These are phyloP conservation scores for Limenitis camilla DNA, from an alignment of 2,888 invertebrate genomes.

Conservation along the genomic window DNA sequence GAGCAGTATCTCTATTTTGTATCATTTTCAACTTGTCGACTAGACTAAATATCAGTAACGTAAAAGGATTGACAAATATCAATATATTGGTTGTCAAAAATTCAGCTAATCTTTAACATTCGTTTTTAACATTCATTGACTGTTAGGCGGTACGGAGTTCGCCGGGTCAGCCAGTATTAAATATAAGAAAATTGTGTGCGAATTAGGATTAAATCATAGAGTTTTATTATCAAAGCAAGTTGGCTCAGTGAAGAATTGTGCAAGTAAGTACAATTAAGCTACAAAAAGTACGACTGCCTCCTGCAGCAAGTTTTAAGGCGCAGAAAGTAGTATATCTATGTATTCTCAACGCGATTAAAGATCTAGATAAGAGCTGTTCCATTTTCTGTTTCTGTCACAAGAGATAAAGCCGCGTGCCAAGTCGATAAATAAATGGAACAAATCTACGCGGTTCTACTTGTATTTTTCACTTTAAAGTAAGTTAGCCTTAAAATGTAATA, in stretches of 20 bases:
- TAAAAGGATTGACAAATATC: too few species aligned
- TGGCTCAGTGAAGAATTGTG: too few species aligned
- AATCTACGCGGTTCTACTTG: conserved; percentile 17
- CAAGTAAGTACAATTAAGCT: neutral
- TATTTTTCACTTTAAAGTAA: conserved; percentile 16
- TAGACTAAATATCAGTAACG: too few species aligned
- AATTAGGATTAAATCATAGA: neutral
- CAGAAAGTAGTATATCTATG: neutral
- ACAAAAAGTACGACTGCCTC: neutral
- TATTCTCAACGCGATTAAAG: conserved; percentile 16
- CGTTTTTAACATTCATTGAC: too few species aligned
- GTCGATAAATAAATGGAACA: conserved; percentile 20
- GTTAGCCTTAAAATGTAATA: conserved; percentile 1
- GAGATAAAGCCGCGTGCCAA: conserved; percentile 19
- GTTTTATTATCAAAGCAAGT: too few species aligned
- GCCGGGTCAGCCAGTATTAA: too few species aligned
- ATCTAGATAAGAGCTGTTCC: conserved; percentile 15
- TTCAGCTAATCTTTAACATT: too few species aligned
- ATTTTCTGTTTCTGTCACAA: conserved; percentile 21
- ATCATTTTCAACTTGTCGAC: too few species aligned
- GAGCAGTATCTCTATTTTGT: too few species aligned
- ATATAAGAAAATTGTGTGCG: neutral
- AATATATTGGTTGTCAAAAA: too few species aligned
- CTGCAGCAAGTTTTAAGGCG: neutral
- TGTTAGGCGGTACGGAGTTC: too few species aligned